Base-by-base conservation (phyloP, 2,113 vertebrate species). In the Rhinopomastus cyanomelas region DNA sequence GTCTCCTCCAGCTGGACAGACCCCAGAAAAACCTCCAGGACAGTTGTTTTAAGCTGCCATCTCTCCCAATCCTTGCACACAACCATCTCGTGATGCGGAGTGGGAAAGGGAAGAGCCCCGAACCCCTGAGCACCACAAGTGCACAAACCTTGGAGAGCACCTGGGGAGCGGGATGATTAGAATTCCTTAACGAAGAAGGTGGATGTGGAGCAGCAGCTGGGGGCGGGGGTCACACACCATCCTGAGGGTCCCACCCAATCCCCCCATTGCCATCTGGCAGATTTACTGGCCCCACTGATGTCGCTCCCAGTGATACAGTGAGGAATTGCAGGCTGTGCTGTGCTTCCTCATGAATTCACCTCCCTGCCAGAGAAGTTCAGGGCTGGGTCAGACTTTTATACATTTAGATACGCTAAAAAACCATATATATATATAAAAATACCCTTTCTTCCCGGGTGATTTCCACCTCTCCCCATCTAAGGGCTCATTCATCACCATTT, bases 311-410 rank as follows among this genome's bases (percentile, higher is more conserved):
- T 64, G 82, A 92, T 85, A 51, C 3, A 29, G 34, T 83, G 96
- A 96, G 62, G 94, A 91, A 90, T 87, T 92, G 82, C 95, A 95
- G 95, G 67, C 94, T 71, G 60, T 76, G 59, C 73, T 16, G 0
- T 26, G 32, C 93, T 93, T 95, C 89, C 93, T 81, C 72, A 36
- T 18, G 76, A 84, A 92, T 76, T 75, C 3, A 0, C 82, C 95
- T 95, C 90, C 87, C 89, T 88, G 96, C 95, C 92, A 95, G 93
- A 53, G 87, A 65, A 96, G 95, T 96, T 97, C 95, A 96, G 51
- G 76, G 48, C 88, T 49, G 68, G 95, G 96, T 94, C 96, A 96
- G 53, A 44, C 62, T 89, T 88, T 85, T 85, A 57, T 72, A 52
- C 81, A 75, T 78, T 61, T 80, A 66, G 57, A 30, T 27, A 42